Evolutionary conservation across 2,888 invertebrate species (phyloP), one percentile per base, ranked within the genome.

Genomic region (Ichneumoninae sp.): DNA sequence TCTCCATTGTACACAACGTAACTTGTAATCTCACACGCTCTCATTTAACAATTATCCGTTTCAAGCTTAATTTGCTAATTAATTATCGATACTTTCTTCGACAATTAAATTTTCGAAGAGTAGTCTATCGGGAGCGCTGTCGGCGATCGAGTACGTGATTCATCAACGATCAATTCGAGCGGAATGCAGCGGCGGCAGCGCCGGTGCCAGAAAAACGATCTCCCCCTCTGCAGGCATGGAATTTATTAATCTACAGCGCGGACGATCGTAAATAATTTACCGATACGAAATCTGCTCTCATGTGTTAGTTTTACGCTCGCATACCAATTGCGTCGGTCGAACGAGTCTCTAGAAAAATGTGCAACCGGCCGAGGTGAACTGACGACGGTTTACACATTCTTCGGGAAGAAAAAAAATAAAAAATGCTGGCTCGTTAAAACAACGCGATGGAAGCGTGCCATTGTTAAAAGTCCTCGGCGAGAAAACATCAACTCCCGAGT

Each of bases 221-320:
- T n/a, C 44, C 40, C 40, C 8, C 44, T 54, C 54, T n/a, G 13
- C 13, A 83, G 71, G 71, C 76, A n/a, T 52, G 10, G 78, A 76
- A 85, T 83, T 83, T 83, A 85, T 83, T 75, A 74, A 79, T 70
- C 74, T 60, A 26, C 69, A 66, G 36, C 44, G 8, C 22, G n/a
- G 52, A 73, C 40, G 79, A 57, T 71, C 16, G 30, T 2, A 10
- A 74, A 66, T 70, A 79, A 79, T 79, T 44, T 30, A 69, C 30
- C 63, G 47, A 71, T 60, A 40, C 19, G 10, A 75, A 70, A 70
- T 65, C 30, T 13, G 5, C 36, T 26, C 33, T 36, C 5, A 5
- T 7, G 13, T 3, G 30, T 30, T 47, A 76, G 22, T 74, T 30
- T 22, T 69, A 22, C 66, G 7, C 65, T 44, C 19, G 19, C 3